Percentiles rank a stretch among this genome's conserved stretches.
Conservation (phyloP, 2,113 vertebrate species). For the Rhizomys pruinosus region DNA sequence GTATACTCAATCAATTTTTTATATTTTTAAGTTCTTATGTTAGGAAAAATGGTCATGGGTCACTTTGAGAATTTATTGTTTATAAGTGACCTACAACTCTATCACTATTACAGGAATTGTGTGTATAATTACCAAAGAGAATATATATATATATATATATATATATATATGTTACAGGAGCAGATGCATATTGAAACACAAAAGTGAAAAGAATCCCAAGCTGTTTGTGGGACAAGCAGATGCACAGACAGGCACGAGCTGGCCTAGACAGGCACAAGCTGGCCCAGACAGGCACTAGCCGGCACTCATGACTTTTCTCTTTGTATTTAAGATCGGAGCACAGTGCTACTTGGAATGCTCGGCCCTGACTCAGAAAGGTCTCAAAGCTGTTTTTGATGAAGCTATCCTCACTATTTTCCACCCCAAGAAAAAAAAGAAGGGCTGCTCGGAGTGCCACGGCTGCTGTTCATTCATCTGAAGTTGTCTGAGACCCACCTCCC, state of each 20-base stretch:
- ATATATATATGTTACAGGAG: background rate
- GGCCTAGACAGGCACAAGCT: no score
- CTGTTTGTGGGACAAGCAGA: background rate
- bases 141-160: background rate
- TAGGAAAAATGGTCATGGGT: background rate
- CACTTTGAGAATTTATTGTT: background rate
- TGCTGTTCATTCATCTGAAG: slow-evolving; percentile 90
- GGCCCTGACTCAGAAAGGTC: slow-evolving; percentile 93
- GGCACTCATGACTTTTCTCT: slow-evolving; percentile 1
- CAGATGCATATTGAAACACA: background rate
- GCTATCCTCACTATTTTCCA: slow-evolving; percentile 94
- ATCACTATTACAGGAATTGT: background rate
- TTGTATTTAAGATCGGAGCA: slow-evolving; percentile 89
- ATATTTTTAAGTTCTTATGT: no score
- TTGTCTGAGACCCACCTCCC: background rate
- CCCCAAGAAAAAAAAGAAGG: slow-evolving; percentile 91
- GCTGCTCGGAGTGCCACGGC: slow-evolving; percentile 81
- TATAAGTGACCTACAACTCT: background rate
- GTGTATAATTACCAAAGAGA: background rate
- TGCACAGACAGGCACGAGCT: rapidly evolving
- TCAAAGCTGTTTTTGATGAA: slow-evolving; percentile 94
- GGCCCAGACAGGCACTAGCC: no score
- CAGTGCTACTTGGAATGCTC: slow-evolving; percentile 94
- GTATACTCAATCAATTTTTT: background rate
- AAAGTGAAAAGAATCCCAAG: background rate